These are phyloP conservation scores for Allacma fusca DNA, from an alignment of 2,888 invertebrate species.

Conservation along the genomic window DNA sequence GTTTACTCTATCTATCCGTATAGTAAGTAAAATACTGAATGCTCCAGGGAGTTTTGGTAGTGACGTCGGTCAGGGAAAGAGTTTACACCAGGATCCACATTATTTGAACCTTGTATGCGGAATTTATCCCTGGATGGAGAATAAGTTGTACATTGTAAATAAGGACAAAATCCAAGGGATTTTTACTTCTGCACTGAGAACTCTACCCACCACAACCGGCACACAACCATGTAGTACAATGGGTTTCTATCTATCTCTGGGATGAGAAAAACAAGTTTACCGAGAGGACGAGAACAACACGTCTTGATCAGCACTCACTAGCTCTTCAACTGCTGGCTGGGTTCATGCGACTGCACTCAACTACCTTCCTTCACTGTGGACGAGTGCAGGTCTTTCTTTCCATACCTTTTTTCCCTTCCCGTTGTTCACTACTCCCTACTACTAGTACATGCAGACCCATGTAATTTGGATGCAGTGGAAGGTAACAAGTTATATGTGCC, in stretches of 20 bases:
- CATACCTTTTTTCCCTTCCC: background rate
- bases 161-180: too few species aligned
- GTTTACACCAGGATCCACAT: too few species aligned
- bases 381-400: background rate
- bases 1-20: too few species aligned
- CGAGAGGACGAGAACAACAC: conserved; percentile 19
- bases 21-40: too few species aligned
- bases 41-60: too few species aligned
- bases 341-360: conserved; percentile 3
- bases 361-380: conserved; percentile 10
- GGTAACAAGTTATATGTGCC: background rate
- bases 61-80: too few species aligned
- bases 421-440: background rate
- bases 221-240: background rate
- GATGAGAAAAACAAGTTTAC: background rate
- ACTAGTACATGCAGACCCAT: background rate
- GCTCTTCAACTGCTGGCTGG: conserved; percentile 24
- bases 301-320: conserved; percentile 36
- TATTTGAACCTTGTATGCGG: too few species aligned
- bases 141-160: too few species aligned
- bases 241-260: too few species aligned
- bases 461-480: background rate
- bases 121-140: too few species aligned
- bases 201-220: background rate
- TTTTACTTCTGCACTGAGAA: background rate